Base-by-base conservation (phyloP, 1,140 invertebrate genomes). In the Pomacea maculata region DNA sequence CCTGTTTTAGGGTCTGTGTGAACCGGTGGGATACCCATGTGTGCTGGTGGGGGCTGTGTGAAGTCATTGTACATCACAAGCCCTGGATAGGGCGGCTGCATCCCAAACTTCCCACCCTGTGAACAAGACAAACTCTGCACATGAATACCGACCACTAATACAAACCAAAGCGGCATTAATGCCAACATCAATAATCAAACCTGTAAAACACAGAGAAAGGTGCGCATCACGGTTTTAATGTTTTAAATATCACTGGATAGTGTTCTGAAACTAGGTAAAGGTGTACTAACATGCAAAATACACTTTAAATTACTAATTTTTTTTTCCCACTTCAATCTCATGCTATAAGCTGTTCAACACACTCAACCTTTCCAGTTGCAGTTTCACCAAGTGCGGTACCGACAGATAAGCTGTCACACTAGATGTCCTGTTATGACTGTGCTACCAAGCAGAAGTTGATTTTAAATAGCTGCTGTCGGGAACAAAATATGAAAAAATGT, bases 11-110 rank as follows among this genome's bases (percentile, higher is more conserved):
- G 92, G 84, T 93, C 93, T 84, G 93, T 91, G 91, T 97, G 95
- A 92, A 98, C 97, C 70, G 97, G 96, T 80, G 96, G 96, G 86
- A 98, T 98, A 86, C 97, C 97, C 96, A 98, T 98, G 91, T 98
- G 97, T 84, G 97, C 97, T 19, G 97, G 97, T 34, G 97, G 97
- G 79, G 97, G 97, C 92, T 97, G 96, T 85, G 96, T 92, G 87
- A 94, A 94, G 72, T 96, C 96, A 89, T 96, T 97, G 91, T 97
- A 97, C 93, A 98, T 97, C 84, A 92, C 88, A 82, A 97, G 91
- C 55, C 94, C 92, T 29, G 91, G 91, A 80, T 95, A 94, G 25
- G 94, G 93, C 34, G 94, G 90, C 84, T 87, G 89, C 74, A 97
- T 92, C 83, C 96, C 96, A 93, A 97, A 97, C 94, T 97, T 97